Evolutionary conservation across 1,140 invertebrate species (phyloP), one percentile per base, ranked within the genome.

Genomic region (Drosophila parvula): DNA sequence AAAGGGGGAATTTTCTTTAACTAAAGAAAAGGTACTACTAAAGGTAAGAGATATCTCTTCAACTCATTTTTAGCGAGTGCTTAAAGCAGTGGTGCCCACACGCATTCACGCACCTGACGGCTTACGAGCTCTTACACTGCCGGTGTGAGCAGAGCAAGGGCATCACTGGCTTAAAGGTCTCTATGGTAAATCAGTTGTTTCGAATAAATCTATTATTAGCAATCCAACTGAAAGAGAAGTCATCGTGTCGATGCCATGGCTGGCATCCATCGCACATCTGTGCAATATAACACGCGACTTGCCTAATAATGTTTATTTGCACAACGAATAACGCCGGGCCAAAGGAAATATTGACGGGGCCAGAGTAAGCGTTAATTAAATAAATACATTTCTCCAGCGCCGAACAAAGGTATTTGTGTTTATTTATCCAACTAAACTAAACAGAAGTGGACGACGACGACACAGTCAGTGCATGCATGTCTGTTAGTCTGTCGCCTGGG

Each of bases 321-420:
- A 58, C 79, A 83, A 59, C 57, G 79, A 75, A 63, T 50, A 57
- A 32, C 22, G 43, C 55, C 38, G 53, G 47, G 27, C 16, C 22
- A 47, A 60, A 28, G 18, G 40, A 78, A 83, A 75, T 70, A 78
- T 75, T 82, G 70, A 56, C 63, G 61, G 74, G 58, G 44, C 22
- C 67, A 51, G 59, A 75, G 69, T 78, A 79, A 64, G 62, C 47
- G 80, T 76, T 83, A 82, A 82, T 82, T 79, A 58, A 75, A 82
- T 75, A 61, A 79, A 61, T 68, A 74, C 75, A 82, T 81, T 70
- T 38, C 48, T 44, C 64, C 48, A 41, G 64, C 38, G 34, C 18
- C 64, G 41, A 45, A 22, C 63, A 64, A 41, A 27, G 44, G 32
- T 55, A 32, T 27, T 16, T 50, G 30, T 27, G 28, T 61, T 28